These are phyloP conservation scores for Heliconius erato DNA, from an alignment of 2,888 invertebrate species.

Conservation along the genomic window DNA sequence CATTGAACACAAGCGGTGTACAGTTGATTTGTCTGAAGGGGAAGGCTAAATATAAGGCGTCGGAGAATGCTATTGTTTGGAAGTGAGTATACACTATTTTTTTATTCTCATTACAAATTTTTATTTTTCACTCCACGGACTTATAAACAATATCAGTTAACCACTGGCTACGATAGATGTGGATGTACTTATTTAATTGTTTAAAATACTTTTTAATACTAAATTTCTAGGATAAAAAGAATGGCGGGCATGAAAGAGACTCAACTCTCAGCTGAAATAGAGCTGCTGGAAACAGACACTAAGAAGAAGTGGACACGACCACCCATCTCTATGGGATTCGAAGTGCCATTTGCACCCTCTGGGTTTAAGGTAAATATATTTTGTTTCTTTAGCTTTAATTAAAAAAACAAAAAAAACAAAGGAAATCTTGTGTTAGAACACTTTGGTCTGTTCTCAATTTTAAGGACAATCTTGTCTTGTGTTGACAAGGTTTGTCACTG, in stretches of 20 bases:
- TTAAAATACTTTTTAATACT: not conserved
- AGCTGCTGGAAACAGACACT: conserved; percentile 98
- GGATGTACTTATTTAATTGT: not conserved
- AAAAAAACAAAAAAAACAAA: too few species aligned
- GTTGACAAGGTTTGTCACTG: too few species aligned
- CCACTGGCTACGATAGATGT: not conserved
- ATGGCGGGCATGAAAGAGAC: conserved; percentile 99
- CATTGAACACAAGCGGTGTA: conserved; percentile 99
- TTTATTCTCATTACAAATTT: too few species aligned
- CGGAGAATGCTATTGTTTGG: conserved; percentile 99
- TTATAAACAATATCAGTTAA: not conserved
- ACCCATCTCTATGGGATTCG: conserved; percentile 99
- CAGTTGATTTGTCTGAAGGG: conserved; percentile 99
- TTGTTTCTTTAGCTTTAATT: too few species aligned
- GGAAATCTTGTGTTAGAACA: too few species aligned
- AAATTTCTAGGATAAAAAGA: conserved; percentile 89
- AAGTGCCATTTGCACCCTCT: conserved; percentile 99
- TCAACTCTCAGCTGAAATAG: conserved; percentile 99
- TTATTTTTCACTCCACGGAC: too few species aligned
- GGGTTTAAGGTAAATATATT: conserved; percentile 92
- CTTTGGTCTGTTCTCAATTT: too few species aligned
- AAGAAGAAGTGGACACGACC: conserved; percentile 99
- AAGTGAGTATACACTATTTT: conserved; percentile 87
- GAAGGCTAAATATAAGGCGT: conserved; percentile 99
- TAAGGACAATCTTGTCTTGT: too few species aligned